Evolutionary conservation across 1,140 invertebrate genomes (phyloP).

Genomic region (Spodoptera frugiperda): DNA sequence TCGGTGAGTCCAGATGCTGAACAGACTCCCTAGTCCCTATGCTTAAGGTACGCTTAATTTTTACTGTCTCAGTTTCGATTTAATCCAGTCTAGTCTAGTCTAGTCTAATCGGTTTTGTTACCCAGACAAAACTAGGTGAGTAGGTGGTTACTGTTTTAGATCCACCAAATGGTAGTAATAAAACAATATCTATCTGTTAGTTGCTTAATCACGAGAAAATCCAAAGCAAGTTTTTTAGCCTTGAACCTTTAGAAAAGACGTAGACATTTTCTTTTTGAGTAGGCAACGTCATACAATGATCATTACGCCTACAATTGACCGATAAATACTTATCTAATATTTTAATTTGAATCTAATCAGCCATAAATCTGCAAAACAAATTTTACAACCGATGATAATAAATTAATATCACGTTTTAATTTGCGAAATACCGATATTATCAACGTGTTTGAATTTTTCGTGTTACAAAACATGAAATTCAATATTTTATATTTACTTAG

Average conservation of each 20-base stretch:
- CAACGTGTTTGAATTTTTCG: conserved; percentile 4
- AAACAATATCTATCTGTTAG: background rate
- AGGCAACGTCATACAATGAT: too few species aligned
- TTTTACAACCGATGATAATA: conserved; percentile 24
- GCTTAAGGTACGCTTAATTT: too few species aligned
- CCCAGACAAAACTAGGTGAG: background rate
- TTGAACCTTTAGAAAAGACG: too few species aligned
- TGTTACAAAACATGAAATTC: background rate
- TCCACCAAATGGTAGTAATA: background rate
- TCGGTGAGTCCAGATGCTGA: too few species aligned
- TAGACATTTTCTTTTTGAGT: too few species aligned
- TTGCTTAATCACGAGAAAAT: too few species aligned
- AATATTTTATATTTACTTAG: too few species aligned
- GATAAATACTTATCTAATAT: background rate
- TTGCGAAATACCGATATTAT: background rate
- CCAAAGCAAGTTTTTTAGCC: too few species aligned
- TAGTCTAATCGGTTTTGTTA: too few species aligned
- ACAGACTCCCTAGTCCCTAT: too few species aligned
- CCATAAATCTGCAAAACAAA: conserved; percentile 24
- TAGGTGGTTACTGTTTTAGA: background rate
- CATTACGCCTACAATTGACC: background rate
- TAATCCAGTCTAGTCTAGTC: too few species aligned
- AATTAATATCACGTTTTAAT: background rate
- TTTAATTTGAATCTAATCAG: conserved; percentile 7
- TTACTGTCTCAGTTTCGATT: too few species aligned